These are phyloP conservation scores for Leptinotarsa lineolata DNA, from an alignment of 1,140 invertebrate species.

Conservation along the genomic window DNA sequence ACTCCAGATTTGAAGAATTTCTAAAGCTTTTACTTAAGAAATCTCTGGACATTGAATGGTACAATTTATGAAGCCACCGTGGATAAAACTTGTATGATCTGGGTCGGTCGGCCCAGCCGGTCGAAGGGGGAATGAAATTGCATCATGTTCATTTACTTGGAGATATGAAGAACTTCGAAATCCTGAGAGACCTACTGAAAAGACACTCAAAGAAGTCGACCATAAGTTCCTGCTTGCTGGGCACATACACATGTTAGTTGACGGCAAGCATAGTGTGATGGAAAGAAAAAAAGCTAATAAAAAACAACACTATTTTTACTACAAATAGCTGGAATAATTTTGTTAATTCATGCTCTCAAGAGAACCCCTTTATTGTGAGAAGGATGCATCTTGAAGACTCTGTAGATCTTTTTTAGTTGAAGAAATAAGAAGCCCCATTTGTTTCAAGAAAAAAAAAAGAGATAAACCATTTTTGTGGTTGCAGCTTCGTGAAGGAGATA, in stretches of 20 bases:
- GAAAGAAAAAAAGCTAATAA: conserved; percentile 7
- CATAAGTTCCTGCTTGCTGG: conserved; percentile 21
- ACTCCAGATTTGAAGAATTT: too few relatives aligned
- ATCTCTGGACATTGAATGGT: too few relatives aligned
- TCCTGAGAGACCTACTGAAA: background rate
- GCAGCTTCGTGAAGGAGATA: conserved; percentile 8
- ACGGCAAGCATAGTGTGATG: conserved; percentile 9
- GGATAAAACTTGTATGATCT: too few relatives aligned
- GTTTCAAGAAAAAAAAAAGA: background rate
- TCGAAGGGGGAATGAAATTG: conserved; percentile 10
- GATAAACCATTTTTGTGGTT: conserved; percentile 24
- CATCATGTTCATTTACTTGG: conserved; percentile 19
- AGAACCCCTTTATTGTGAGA: background rate
- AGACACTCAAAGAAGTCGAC: background rate
- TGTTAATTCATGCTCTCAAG: background rate
- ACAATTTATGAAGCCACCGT: too few relatives aligned
- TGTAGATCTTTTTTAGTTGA: background rate
- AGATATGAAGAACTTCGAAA: background rate
- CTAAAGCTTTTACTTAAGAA: too few relatives aligned
- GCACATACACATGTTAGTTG: conserved; percentile 13
- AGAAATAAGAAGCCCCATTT: background rate
- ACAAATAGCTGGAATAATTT: background rate
- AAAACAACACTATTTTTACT: background rate
- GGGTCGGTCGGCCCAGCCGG: too few relatives aligned
- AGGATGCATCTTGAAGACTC: background rate